Percentiles rank a stretch among this genome's conserved stretches.
phyloP scores from a whole-genome alignment of 2,797 vertebrate species.

The Gambelia wislizenii region DNA sequence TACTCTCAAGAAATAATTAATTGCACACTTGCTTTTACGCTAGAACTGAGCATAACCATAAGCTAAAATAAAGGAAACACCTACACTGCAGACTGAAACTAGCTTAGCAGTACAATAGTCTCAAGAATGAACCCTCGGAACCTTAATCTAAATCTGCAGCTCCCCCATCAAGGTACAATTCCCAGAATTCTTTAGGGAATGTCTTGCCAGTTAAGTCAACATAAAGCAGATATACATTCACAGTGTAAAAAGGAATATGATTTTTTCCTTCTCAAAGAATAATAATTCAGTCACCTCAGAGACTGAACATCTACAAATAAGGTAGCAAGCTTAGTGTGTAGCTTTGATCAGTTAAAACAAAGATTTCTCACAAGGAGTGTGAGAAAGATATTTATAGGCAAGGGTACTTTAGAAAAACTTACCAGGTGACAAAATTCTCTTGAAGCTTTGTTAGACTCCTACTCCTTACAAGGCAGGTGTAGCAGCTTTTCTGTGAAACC shows the following conservation, averaged over 20 bases:
- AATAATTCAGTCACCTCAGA: not conserved
- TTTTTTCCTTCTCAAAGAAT: not conserved
- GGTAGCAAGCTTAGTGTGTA: not conserved
- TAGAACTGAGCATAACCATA: no score
- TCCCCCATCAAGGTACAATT: not conserved
- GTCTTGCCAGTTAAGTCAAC: not conserved
- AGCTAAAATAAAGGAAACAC: not conserved
- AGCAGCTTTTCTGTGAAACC: constrained; percentile 60
- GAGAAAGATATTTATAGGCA: constrained; percentile 26
- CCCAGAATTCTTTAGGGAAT: not conserved
- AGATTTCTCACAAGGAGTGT: not conserved
- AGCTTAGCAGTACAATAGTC: not conserved
- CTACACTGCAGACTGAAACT: not conserved
- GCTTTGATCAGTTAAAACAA: not conserved
- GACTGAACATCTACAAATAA: not conserved
- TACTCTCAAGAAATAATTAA: not conserved
- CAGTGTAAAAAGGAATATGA: not conserved
- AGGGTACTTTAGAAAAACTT: constrained; percentile 53
- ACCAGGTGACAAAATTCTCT: constrained; percentile 65
- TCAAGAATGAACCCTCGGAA: not conserved
- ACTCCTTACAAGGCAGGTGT: constrained; percentile 24
- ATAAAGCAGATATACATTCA: not conserved
- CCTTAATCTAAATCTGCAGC: no score
- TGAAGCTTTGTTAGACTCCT: constrained; percentile 49
- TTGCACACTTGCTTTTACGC: not conserved